Base-by-base conservation (phyloP, 2,797 vertebrate genomes). In the Crenuchus spilurus region DNA sequence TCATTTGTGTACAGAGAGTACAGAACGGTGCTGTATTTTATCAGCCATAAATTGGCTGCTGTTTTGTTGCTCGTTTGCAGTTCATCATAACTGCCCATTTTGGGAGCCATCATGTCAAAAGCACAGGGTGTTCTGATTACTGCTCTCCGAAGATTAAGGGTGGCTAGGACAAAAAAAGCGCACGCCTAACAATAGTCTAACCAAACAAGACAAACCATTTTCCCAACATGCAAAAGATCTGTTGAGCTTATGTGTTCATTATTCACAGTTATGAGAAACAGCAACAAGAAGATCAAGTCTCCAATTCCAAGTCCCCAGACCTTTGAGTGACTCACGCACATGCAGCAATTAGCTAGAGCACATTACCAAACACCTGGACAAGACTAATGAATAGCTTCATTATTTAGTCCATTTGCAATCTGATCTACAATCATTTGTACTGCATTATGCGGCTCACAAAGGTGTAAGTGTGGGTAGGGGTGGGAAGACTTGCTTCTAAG, bases 331-430 rank as follows among this genome's bases (percentile, higher is more conserved):
- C 28, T 54, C 61, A 37, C 3, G 37, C 16, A 31, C 42, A 3
- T 24, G 14, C 8, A 44, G 28, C 31, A 63, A 69, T 70, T 62
- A 52, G 20, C 3, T 16, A 1, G 26, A 54, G 42, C 14, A 3
- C 30, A 62, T 69, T 69, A 52, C 39, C 26, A 20, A 20, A 66
- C 64, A 74, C 54, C 63, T 74, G 72, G 22, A 60, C 13, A 11
- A 11, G 31, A 26, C 18, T 20, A 55, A 55, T 54, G 18, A 75
- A 75, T 63, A 31, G 35, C 28, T 55, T 58, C 46, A 30, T 75
- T 69, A 70, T 63, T 55, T 51, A 26, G 18, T 70, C 4, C 48
- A 20, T 20, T 24, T 55, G 57, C 22, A 63, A 75, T 54, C 35
- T 7, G 55, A 75, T 52, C 74, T 75, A 61, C 35, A 41, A 11